These are phyloP conservation scores for Choloepus hoffmanni DNA, from an alignment of 2,113 vertebrate genomes.

Conservation along the genomic window DNA sequence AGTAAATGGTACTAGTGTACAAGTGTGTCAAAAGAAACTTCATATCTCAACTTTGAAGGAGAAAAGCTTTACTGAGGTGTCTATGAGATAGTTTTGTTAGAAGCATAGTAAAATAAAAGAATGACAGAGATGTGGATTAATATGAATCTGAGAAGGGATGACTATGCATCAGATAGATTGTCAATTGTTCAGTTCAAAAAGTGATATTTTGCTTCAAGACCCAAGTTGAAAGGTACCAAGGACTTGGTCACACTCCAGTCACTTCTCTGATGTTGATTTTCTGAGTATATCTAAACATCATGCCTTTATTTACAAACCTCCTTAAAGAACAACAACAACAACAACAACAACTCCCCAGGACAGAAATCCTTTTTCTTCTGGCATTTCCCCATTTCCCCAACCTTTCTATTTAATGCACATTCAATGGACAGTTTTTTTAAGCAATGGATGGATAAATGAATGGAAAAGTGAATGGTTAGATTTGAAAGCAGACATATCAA, in stretches of 20 bases:
- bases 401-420: neutral
- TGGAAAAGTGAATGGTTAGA: neutral
- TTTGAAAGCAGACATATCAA: constrained; percentile 27
- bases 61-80: constrained; percentile 58
- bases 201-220: neutral
- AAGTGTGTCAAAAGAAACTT: constrained; percentile 40
- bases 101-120: constrained; percentile 65
- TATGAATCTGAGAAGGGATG: constrained; percentile 33
- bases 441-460: neutral
- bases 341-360: neutral
- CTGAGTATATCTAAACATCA: neutral
- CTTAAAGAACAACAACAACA: neutral
- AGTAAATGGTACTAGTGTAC: neutral
- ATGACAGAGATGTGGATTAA: neutral
- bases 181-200: neutral
- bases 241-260: neutral
- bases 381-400: neutral
- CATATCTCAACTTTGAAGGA: constrained; percentile 34
- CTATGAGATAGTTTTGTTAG: constrained; percentile 26
- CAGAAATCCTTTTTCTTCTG: neutral
- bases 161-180: neutral
- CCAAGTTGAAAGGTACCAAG: neutral
- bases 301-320: neutral
- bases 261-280: constrained; percentile 27
- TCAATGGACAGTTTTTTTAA: neutral